These are phyloP conservation scores for Oryzias melastigma DNA, from an alignment of 2,113 vertebrate species.

Conservation along the genomic window DNA sequence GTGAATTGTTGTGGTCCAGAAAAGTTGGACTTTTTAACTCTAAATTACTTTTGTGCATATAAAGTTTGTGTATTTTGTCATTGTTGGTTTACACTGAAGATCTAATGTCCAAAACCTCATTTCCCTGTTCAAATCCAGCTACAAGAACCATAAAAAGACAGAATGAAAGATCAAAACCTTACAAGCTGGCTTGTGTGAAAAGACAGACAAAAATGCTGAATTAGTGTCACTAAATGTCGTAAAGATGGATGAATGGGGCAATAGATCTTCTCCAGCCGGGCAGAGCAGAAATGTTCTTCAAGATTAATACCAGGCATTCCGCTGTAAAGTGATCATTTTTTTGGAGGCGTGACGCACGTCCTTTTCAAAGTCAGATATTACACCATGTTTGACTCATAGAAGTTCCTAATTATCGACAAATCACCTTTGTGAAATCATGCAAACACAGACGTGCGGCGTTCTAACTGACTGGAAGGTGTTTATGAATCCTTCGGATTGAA, in stretches of 20 bases:
- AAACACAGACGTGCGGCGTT: no score
- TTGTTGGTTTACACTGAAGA: slow-evolving; percentile 26
- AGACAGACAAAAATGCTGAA: slow-evolving; percentile 30
- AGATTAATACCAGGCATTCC: slow-evolving; percentile 31
- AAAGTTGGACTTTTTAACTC: no score
- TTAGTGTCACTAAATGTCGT: slow-evolving; percentile 52
- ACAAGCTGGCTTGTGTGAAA: slow-evolving; percentile 14
- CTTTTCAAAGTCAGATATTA: no score
- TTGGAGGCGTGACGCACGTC: no score
- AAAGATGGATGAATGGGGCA: slow-evolving; percentile 41
- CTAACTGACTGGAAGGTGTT: neutral
- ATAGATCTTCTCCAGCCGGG: slow-evolving; percentile 21
- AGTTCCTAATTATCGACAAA: neutral
- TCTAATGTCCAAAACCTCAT: slow-evolving; percentile 41
- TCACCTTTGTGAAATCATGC: neutral
- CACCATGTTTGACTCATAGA: no score
- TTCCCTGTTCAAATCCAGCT: slow-evolving; percentile 34
- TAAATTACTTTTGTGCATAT: no score
- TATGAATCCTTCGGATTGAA: neutral
- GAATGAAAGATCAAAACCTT: slow-evolving; percentile 34
- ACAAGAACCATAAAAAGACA: slow-evolving; percentile 9
- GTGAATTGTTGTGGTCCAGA: no score
- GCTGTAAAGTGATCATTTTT: slow-evolving; percentile 17
- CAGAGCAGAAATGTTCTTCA: slow-evolving; percentile 24
- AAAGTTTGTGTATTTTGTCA: neutral